Conservation (phyloP, 2,888 invertebrate species). For the Macaria liturata region DNA sequence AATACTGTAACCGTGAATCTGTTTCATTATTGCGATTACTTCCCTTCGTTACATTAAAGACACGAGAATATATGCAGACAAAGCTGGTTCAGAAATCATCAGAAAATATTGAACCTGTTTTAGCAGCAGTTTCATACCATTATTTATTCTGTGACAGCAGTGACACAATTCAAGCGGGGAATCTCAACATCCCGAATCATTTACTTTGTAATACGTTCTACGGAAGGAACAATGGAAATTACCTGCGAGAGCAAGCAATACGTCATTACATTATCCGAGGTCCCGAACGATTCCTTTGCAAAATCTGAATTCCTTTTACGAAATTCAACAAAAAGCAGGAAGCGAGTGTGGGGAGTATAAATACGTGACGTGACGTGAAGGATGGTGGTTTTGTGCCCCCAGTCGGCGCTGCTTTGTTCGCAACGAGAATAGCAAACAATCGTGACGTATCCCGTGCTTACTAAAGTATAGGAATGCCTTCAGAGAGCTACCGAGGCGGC, state of each 20-base stretch:
- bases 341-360: conserved; percentile 74
- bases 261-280: conserved; percentile 39
- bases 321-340: conserved; percentile 77
- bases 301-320: conserved; percentile 63
- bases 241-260: conserved; percentile 35
- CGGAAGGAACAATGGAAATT: conserved; percentile 35
- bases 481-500: conserved; percentile 33
- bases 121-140: too few relatives aligned
- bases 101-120: too few relatives aligned
- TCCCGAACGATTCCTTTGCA: conserved; percentile 54
- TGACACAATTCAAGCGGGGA: conserved; percentile 9
- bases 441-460: conserved; percentile 40
- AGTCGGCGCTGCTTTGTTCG: conserved; percentile 57
- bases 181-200: conserved; percentile 24
- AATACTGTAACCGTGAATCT: too few relatives aligned
- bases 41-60: too few relatives aligned
- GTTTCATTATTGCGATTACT: too few relatives aligned
- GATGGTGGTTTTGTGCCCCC: conserved; percentile 74
- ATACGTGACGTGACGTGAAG: conserved; percentile 73
- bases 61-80: too few relatives aligned
- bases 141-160: background rate
- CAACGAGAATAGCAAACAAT: conserved; percentile 65
- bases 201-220: conserved; percentile 25
- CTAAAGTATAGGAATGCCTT: conserved; percentile 35
- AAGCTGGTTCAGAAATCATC: too few relatives aligned